Evolutionary conservation across 2,888 invertebrate species (phyloP).

Genomic region (Ectobius pallidus): DNA sequence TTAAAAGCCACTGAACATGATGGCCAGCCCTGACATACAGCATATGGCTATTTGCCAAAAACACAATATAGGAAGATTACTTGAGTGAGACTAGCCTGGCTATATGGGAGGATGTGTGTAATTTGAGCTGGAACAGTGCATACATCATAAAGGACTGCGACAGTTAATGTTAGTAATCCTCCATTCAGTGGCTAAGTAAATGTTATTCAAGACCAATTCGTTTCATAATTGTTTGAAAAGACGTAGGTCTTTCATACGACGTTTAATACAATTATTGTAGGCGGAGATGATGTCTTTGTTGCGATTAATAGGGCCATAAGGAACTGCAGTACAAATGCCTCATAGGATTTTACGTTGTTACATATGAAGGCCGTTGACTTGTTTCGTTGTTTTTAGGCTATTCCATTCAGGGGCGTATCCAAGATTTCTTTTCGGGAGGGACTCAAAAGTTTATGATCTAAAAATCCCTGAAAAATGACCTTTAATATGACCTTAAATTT

Average conservation of each 20-base stretch:
- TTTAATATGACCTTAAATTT: too few species aligned
- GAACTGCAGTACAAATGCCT: too few species aligned
- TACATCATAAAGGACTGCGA: background rate
- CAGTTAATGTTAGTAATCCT: background rate
- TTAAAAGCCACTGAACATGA: too few species aligned
- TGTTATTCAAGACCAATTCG: conserved; percentile 14
- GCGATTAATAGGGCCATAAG: too few species aligned
- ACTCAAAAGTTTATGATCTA: too few species aligned
- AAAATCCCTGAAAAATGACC: too few species aligned
- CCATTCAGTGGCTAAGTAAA: background rate
- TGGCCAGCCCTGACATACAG: background rate
- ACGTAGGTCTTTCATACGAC: background rate
- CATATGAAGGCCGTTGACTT: too few species aligned
- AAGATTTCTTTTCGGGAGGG: too few species aligned
- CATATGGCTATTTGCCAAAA: conserved; percentile 2
- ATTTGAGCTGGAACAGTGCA: conserved; percentile 10
- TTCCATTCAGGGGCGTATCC: too few species aligned
- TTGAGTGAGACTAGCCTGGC: background rate
- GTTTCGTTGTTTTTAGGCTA: too few species aligned
- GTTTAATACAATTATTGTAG: background rate
- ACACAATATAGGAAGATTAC: background rate
- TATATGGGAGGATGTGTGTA: conserved; percentile 15
- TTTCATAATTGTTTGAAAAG: background rate
- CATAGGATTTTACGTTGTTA: too few species aligned
- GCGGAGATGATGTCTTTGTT: too few species aligned